These are phyloP conservation scores for Mus pahari DNA, from an alignment of 2,113 vertebrate species.

Conservation along the genomic window DNA sequence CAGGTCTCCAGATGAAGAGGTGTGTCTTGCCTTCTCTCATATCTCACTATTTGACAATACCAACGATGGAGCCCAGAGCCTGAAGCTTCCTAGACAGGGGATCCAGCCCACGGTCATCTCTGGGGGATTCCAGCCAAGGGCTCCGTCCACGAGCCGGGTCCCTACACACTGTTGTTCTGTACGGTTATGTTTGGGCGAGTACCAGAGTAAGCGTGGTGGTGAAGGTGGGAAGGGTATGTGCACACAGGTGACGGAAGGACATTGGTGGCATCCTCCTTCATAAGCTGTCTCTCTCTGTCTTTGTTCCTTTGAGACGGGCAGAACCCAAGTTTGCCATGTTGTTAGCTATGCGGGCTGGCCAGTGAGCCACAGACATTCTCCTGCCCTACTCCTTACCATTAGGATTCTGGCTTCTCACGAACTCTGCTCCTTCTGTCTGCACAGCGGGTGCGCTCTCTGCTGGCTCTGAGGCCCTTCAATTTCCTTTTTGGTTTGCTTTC, in stretches of 20 bases:
- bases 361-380: neutral
- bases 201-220: neutral
- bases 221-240: neutral
- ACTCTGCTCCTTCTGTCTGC: neutral
- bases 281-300: neutral
- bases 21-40: too few species aligned
- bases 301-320: neutral
- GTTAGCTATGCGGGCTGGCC: neutral
- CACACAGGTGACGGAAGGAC: neutral
- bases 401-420: too few species aligned
- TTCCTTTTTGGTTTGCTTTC: neutral
- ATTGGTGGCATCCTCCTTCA: too few species aligned
- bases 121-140: neutral
- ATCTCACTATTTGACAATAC: too few species aligned
- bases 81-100: neutral
- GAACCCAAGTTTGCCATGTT: neutral
- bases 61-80: neutral
- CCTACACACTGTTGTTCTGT: neutral
- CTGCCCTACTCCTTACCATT: fast-evolving
- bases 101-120: neutral
- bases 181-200: neutral
- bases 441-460: too few species aligned
- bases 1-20: neutral
- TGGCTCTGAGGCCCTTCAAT: neutral
- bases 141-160: neutral